Conservation (phyloP, 2,888 invertebrate genomes). For the Trissolcus brochymenae region DNA sequence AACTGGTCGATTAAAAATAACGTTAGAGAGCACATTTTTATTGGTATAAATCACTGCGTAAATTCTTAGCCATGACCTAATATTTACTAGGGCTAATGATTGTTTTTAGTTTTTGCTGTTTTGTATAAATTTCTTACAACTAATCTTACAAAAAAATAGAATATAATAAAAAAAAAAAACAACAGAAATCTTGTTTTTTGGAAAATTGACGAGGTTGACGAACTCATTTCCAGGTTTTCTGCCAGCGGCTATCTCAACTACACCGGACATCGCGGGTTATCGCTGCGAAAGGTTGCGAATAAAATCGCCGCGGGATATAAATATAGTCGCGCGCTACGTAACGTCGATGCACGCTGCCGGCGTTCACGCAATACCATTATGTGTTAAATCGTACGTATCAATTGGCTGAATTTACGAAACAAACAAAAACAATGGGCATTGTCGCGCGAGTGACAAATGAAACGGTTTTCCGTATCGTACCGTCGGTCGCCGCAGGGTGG, state of each 20-base stretch:
- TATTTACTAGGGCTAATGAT: too few relatives aligned
- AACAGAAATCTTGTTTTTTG: conserved; percentile 3
- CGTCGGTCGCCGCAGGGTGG: background rate
- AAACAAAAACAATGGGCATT: conserved; percentile 42
- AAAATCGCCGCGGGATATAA: conserved; percentile 44
- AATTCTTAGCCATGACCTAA: too few relatives aligned
- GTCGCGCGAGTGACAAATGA: conserved; percentile 36
- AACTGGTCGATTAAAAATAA: too few relatives aligned
- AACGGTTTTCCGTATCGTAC: conserved; percentile 15
- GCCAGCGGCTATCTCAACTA: conserved; percentile 31
- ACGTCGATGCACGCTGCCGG: conserved; percentile 31
- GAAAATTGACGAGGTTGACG: conserved; percentile 26
- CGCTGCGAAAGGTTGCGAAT: conserved; percentile 38
- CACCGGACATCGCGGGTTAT: conserved; percentile 48
- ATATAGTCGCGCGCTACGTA: conserved; percentile 42
- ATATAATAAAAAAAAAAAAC: background rate
- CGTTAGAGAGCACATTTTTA: too few relatives aligned
- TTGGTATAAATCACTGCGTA: too few relatives aligned
- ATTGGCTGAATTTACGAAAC: conserved; percentile 40
- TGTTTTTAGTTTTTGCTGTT: too few relatives aligned
- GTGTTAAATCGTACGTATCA: conserved; percentile 35
- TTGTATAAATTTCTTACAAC: too few relatives aligned
- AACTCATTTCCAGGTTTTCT: conserved; percentile 45
- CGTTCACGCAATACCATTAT: conserved; percentile 40
- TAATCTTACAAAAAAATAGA: too few relatives aligned